Evolutionary conservation across 2,797 vertebrate species (phyloP).

Genomic region (Menidia menidia): DNA sequence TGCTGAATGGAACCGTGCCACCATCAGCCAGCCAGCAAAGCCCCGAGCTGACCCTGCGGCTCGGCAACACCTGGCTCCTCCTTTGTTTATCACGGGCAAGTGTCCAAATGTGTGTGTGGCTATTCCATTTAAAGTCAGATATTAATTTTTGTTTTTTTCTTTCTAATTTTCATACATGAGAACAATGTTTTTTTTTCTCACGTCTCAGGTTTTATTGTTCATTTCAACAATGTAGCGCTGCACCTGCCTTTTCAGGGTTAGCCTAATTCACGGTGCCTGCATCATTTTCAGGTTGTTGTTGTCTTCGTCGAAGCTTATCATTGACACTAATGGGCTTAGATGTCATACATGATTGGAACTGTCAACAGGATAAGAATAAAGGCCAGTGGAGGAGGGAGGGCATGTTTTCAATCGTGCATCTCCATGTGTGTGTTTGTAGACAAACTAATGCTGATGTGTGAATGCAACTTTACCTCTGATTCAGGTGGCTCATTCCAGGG

Average conservation of each 20-base stretch:
- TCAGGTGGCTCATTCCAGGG: conserved; percentile 46
- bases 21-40: conserved; percentile 64
- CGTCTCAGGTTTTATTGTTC: conserved; percentile 32
- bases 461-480: conserved; percentile 58
- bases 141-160: conserved; percentile 10
- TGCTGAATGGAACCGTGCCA: conserved; percentile 72
- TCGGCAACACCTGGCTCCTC: conserved; percentile 69
- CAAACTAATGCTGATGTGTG: conserved; percentile 33
- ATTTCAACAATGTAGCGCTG: conserved; percentile 36
- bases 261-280: conserved; percentile 59
- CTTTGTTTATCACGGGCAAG: conserved; percentile 63
- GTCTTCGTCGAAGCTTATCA: conserved; percentile 57
- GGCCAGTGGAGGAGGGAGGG: conserved; percentile 30
- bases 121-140: conserved; percentile 31
- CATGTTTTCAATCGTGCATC: conserved; percentile 21
- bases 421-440: conserved; percentile 25
- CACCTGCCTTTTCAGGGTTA: conserved; percentile 43
- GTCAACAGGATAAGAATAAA: conserved; percentile 68
- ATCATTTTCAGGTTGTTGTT: conserved; percentile 63
- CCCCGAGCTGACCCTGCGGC: conserved; percentile 69
- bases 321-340: conserved; percentile 64
- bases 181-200: conserved; percentile 21
- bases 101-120: conserved; percentile 57
- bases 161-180: conserved; percentile 26
- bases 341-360: conserved; percentile 64